Percentiles rank a stretch among this genome's conserved stretches.
These are phyloP conservation scores for Hephaestus fuliginosus DNA, from an alignment of 2,797 vertebrate genomes.

Conservation along the genomic window DNA sequence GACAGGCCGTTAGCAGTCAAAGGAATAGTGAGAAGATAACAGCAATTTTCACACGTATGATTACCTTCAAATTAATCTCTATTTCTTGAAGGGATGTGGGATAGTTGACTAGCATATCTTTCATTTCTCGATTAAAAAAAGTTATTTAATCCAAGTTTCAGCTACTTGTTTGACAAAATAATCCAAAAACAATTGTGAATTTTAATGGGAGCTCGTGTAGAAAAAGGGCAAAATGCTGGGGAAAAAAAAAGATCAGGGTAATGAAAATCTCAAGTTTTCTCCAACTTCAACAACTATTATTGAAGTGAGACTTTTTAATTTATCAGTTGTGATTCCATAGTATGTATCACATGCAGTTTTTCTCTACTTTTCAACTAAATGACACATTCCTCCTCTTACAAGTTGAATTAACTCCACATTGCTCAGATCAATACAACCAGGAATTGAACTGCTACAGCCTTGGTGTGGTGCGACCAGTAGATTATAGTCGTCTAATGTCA, in stretches of 20 bases:
- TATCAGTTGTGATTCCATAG: background rate
- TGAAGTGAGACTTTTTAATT: background rate
- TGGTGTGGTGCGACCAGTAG: background rate
- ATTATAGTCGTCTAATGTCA: background rate
- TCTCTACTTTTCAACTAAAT: background rate
- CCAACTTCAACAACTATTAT: background rate
- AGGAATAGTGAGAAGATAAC: slow-evolving; percentile 82
- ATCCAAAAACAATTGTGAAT: slow-evolving; percentile 67
- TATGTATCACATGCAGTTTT: background rate
- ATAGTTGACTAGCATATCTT: slow-evolving; percentile 76
- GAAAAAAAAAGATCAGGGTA: background rate
- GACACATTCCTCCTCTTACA: background rate
- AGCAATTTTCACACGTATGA: slow-evolving; percentile 84
- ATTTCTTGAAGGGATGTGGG: slow-evolving; percentile 81
- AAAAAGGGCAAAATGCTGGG: slow-evolving; percentile 6
- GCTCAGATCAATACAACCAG: background rate
- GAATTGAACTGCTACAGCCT: background rate
- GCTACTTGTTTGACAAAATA: slow-evolving; percentile 74
- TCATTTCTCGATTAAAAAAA: slow-evolving; percentile 74
- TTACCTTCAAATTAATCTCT: slow-evolving; percentile 84
- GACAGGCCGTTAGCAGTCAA: slow-evolving; percentile 80
- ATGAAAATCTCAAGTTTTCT: slow-evolving; percentile 9
- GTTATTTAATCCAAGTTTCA: slow-evolving; percentile 72
- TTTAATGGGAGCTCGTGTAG: slow-evolving; percentile 37
- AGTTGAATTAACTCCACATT: background rate